These are phyloP conservation scores for Oxyteleia sp. DNA, from an alignment of 2,888 invertebrate genomes.

Conservation along the genomic window DNA sequence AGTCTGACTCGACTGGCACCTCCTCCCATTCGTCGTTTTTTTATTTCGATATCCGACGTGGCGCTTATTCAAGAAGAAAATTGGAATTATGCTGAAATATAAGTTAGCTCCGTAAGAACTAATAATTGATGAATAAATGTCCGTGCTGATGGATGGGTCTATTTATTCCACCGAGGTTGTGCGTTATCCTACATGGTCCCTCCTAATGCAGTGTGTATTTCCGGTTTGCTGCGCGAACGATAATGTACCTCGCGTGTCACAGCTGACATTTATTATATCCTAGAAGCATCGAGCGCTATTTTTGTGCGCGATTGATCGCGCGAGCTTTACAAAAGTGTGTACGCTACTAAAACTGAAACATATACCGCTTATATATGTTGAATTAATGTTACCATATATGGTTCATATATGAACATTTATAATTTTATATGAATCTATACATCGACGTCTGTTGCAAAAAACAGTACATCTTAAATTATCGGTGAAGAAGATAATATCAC, in stretches of 20 bases:
- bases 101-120: conserved; percentile 62
- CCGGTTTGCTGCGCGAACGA: conserved; percentile 13
- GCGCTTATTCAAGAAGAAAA: conserved; percentile 80
- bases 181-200: background rate
- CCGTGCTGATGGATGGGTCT: conserved; percentile 47
- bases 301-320: conserved; percentile 7
- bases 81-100: conserved; percentile 83
- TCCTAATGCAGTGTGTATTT: conserved; percentile 7
- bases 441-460: too few relatives aligned
- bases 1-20: conserved; percentile 75
- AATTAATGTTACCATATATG: too few relatives aligned
- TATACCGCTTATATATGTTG: too few relatives aligned
- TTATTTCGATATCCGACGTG: conserved; percentile 61
- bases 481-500: too few relatives aligned
- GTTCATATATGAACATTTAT: too few relatives aligned
- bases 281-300: background rate
- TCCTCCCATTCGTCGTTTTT: conserved; percentile 50
- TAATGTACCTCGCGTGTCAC: background rate
- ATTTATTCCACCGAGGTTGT: conserved; percentile 28
- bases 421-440: too few relatives aligned
- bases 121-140: conserved; percentile 72
- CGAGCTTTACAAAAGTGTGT: background rate
- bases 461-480: too few relatives aligned
- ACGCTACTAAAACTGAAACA: too few relatives aligned
- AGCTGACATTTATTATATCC: conserved; percentile 9